Evolutionary conservation across 2,888 invertebrate genomes (phyloP), one percentile per base, ranked within the genome.

Genomic region (Pseudococcus longispinus): DNA sequence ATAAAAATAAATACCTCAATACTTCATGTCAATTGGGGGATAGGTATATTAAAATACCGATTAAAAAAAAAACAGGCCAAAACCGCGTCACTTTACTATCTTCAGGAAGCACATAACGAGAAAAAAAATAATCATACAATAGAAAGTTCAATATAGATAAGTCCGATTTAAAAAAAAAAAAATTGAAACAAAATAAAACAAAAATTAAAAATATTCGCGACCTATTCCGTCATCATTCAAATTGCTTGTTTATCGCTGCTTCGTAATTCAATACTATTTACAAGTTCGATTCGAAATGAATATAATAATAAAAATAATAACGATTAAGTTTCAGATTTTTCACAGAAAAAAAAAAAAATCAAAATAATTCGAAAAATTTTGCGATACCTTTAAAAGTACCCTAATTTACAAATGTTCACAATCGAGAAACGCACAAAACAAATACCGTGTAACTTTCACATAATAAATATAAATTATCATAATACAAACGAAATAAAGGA

Each of bases 381-480:
- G 15, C 44, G 13, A 4, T 37, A 37, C 37, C 37, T 0, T 37
- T 37, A 37, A 37, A 37, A 37, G 37, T 37, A 37, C 37, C 37
- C 9, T 2, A 51, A 51, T 0, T n/a, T n/a, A 51, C 13, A 51
- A 51, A 51, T 18, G 5, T 51, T n/a, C 60, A 80, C 13, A 37
- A 3, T 74, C 13, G 37, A 74, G n/a, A 2, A 32, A 74, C 26
- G 26, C 26, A 80, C 77, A 80, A 42, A 70, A 80, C 77, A 26
- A 42, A 80, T 80, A 80, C 77, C 29, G 42, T 23, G 60, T 60
- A 80, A 80, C 18, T 42, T 80, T 80, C 42, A 80, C 77, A 70
- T 70, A 80, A 80, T 80, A 80, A 80, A 80, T 74, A 74, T n/a
- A 29, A 70, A 29, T 29, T 20, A 60, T 60, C 13, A 60, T 60